phyloP scores from a whole-genome alignment of 2,888 invertebrate genomes.

The Cybosia mesomella region DNA sequence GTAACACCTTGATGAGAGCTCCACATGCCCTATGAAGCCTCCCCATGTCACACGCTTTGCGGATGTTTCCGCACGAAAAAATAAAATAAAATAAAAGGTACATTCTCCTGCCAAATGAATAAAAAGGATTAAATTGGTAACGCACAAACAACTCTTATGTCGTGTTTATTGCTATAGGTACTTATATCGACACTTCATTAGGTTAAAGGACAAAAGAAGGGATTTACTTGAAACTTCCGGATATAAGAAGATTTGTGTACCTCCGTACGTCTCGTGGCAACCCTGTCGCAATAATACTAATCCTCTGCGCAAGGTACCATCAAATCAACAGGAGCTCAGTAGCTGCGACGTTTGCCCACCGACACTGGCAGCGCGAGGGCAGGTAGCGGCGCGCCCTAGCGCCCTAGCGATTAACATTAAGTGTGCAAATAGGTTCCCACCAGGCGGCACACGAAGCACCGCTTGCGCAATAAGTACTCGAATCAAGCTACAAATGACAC shows the following conservation, averaged over 20 bases:
- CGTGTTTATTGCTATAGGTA: too few species aligned
- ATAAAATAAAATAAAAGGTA: too few species aligned
- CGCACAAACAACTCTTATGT: too few species aligned
- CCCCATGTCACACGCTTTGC: too few species aligned
- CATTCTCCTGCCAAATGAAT: too few species aligned
- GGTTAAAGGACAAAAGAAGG: too few species aligned
- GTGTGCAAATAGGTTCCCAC: conserved; percentile 7
- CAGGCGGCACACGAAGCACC: background rate
- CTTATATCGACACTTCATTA: too few species aligned
- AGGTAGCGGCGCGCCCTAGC: background rate
- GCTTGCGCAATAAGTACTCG: background rate
- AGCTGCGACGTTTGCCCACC: conserved; percentile 4
- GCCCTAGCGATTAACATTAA: conserved; percentile 12
- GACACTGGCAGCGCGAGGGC: conserved; percentile 3
- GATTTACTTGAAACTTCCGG: too few species aligned
- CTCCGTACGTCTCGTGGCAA: background rate
- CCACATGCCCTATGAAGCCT: too few species aligned
- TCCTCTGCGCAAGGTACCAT: background rate
- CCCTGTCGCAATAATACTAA: background rate
- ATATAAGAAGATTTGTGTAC: background rate
- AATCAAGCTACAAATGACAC: background rate
- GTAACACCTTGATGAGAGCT: too few species aligned
- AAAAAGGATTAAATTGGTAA: too few species aligned
- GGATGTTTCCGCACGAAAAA: too few species aligned
- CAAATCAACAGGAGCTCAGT: background rate